phyloP scores from a whole-genome alignment of 30 jellyfish, hydroid and myxozoan species.

The Cassiopea xamachana region DNA sequence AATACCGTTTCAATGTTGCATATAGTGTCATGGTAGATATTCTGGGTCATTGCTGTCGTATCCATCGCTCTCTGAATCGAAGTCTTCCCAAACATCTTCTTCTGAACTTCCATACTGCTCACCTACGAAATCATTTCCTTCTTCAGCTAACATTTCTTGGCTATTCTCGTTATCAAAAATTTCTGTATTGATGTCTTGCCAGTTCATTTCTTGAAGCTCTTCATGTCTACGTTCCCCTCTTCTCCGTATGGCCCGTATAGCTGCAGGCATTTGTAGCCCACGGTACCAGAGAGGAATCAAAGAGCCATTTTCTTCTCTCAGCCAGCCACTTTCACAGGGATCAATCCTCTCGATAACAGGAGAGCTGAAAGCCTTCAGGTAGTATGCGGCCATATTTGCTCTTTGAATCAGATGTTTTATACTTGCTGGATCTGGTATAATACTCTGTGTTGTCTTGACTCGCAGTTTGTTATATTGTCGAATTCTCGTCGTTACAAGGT shows the following conservation, averaged over 20 bases:
- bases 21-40: slow-evolving; percentile 57
- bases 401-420: slow-evolving; percentile 32
- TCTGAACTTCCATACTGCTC: slow-evolving; percentile 71
- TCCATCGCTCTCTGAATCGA: slow-evolving; percentile 71
- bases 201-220: slow-evolving; percentile 17
- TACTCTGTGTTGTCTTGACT: slow-evolving; percentile 48
- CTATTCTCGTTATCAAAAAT: slow-evolving; percentile 20
- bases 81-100: slow-evolving; percentile 63
- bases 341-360: slow-evolving; percentile 47
- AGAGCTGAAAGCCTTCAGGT: slow-evolving; percentile 46
- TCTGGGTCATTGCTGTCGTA: slow-evolving; percentile 78
- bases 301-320: slow-evolving; percentile 33
- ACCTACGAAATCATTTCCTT: slow-evolving; percentile 49
- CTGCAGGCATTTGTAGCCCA: slow-evolving; percentile 72
- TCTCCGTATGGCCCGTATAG: slow-evolving; percentile 56
- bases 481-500: slow-evolving; percentile 50
- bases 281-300: slow-evolving; percentile 64
- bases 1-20: background rate
- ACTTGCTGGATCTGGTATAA: slow-evolving; percentile 52
- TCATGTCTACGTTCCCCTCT: slow-evolving; percentile 47
- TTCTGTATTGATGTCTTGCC: slow-evolving; percentile 43
- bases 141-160: slow-evolving; percentile 37
- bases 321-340: slow-evolving; percentile 71
- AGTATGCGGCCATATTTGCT: slow-evolving; percentile 54
- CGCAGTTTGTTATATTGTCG: slow-evolving; percentile 33